A percentile compares a stretch with the other conserved stretches of the same genome.
Conservation (phyloP, 2,888 invertebrate genomes). For the Alcis repandata region DNA sequence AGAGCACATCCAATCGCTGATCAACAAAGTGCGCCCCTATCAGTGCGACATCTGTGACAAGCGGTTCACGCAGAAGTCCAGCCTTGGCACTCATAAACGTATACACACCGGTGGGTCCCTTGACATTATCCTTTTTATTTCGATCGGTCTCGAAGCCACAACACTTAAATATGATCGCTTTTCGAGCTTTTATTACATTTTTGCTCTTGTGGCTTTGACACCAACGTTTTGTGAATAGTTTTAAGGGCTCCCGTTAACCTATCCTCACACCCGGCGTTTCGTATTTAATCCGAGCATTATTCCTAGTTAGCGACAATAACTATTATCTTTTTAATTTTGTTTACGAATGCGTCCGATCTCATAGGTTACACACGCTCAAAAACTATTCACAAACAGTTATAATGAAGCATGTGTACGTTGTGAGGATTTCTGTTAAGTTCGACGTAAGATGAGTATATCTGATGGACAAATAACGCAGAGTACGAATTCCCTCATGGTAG, state of each 20-base stretch:
- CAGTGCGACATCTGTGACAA: constrained; percentile 93
- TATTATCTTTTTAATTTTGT: constrained; percentile 20
- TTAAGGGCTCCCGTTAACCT: constrained; percentile 80
- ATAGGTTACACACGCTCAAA: constrained; percentile 84
- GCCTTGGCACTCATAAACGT: constrained; percentile 93
- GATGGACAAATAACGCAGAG: constrained; percentile 84
- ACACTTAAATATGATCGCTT: constrained; percentile 55
- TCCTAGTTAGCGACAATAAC: constrained; percentile 8
- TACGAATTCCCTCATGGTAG: constrained; percentile 80
- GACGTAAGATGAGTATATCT: constrained; percentile 76
- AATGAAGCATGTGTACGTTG: constrained; percentile 85
- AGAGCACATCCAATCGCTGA: constrained; percentile 88
- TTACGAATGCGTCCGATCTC: constrained; percentile 6
- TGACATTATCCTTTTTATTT: constrained; percentile 78
- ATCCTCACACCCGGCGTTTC: constrained; percentile 44
- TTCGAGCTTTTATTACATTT: constrained; percentile 48
- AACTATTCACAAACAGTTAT: constrained; percentile 86
- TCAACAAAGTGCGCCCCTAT: constrained; percentile 88
- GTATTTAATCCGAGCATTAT: constrained; percentile 14
- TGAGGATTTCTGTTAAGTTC: constrained; percentile 76
- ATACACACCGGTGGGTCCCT: constrained; percentile 90
- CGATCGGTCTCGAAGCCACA: constrained; percentile 82
- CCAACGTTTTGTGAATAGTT: constrained; percentile 86
- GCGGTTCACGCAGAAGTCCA: constrained; percentile 94
- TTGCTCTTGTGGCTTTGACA: constrained; percentile 80